phyloP scores from a whole-genome alignment of 2,797 vertebrate genomes.

The Peromyscus eremicus region DNA sequence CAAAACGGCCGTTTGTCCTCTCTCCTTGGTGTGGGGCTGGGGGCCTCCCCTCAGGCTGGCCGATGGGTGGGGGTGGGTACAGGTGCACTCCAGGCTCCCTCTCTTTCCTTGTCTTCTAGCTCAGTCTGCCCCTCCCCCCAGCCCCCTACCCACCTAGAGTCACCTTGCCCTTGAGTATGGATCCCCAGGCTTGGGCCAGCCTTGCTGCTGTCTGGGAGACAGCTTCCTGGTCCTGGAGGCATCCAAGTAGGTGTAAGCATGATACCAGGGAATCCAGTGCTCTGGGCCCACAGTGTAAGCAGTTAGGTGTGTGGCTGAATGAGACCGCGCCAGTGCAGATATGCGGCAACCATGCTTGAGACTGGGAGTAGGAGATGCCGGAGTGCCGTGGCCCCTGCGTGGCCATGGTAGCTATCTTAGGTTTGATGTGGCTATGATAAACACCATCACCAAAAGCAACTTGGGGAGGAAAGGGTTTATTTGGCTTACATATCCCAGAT shows the following conservation, averaged over 20 bases:
- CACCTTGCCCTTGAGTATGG: not conserved
- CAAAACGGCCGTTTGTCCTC: slow-evolving; percentile 84
- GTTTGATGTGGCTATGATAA: not conserved
- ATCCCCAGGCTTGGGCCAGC: not conserved
- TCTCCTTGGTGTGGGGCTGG: slow-evolving; percentile 66
- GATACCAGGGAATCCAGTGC: not conserved
- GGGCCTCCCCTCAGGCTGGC: slow-evolving; percentile 74
- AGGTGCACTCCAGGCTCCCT: slow-evolving; percentile 68
- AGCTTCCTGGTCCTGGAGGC: not conserved
- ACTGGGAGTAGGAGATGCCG: not conserved
- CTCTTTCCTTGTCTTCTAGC: not conserved
- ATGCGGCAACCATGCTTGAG: not conserved
- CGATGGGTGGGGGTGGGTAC: slow-evolving; percentile 77
- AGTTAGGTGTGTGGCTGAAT: not conserved
- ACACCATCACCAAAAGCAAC: not conserved
- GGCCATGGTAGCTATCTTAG: not conserved
- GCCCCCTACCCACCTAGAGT: not conserved
- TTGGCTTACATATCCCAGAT: not conserved
- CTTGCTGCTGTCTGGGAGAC: not conserved
- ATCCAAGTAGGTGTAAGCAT: not conserved
- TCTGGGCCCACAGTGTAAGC: not conserved
- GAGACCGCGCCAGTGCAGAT: rapidly evolving
- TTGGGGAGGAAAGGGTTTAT: not conserved
- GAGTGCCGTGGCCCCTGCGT: not conserved
- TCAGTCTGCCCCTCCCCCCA: not conserved